phyloP scores from a whole-genome alignment of 2,797 vertebrate species.

The Premnoplex brunnescens region DNA sequence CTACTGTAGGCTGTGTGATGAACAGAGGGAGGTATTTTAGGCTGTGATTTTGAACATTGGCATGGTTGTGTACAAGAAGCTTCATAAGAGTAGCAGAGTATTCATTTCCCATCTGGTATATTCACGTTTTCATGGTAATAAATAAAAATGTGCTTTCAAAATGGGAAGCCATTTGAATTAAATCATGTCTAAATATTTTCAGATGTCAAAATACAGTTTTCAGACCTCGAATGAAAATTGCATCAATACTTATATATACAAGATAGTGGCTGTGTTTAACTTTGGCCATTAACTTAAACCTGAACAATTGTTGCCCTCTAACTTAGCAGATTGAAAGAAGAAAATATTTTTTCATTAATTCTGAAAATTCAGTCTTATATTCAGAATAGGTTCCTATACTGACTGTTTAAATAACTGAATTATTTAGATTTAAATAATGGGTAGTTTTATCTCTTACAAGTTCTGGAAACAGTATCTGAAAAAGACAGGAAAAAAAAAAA shows the following conservation, averaged over 20 bases:
- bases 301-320: neutral
- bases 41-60: conserved; percentile 29
- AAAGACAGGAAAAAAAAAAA: neutral
- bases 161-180: conserved; percentile 18
- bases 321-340: neutral
- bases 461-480: neutral
- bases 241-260: neutral
- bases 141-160: conserved; percentile 43
- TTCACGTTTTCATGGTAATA: neutral
- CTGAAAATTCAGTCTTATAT: neutral
- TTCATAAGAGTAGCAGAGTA: conserved; percentile 14
- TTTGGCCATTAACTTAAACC: neutral
- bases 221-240: neutral
- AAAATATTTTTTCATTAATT: neutral
- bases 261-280: neutral
- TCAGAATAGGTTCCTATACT: neutral
- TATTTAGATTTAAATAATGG: neutral
- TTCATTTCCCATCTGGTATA: conserved; percentile 40
- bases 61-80: conserved; percentile 26
- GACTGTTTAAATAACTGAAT: neutral
- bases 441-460: neutral
- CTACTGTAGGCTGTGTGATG: neutral
- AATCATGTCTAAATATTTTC: conserved; percentile 50
- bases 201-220: neutral
- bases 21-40: conserved; percentile 35